Percentiles rank a stretch among this genome's conserved stretches.
Conservation (phyloP, 2,113 vertebrate species). For the Coturnix japonica region DNA sequence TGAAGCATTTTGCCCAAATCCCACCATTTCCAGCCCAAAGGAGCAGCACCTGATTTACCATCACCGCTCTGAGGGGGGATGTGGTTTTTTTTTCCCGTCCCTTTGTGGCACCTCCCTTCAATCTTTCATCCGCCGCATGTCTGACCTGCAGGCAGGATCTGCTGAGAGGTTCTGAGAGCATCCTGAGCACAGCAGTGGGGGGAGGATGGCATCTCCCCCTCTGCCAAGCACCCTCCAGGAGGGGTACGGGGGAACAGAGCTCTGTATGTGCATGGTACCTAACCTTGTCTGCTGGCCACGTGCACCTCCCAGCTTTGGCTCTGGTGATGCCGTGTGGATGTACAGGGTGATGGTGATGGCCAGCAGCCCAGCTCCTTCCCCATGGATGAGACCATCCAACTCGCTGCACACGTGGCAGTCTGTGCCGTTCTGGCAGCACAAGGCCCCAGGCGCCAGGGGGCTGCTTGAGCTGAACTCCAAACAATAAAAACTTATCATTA, state of each 20-base stretch:
- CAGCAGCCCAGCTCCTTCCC: constrained; percentile 28
- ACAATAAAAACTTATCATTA: constrained; percentile 82
- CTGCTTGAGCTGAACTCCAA: constrained; percentile 71
- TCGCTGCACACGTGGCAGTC: not conserved
- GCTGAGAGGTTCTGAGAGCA: constrained; percentile 24
- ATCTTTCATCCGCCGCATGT: constrained; percentile 50
- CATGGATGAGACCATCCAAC: not conserved
- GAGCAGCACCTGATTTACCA: not conserved
- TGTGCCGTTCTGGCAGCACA: not conserved
- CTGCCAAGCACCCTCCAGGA: not conserved
- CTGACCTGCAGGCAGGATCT: constrained; percentile 50
- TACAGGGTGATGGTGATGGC: not conserved
- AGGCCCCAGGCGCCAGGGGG: not conserved
- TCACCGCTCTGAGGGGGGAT: not conserved
- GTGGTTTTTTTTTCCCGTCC: constrained; percentile 36
- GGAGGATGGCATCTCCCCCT: not conserved
- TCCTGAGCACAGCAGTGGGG: not conserved
- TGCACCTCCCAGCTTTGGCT: constrained; percentile 13
- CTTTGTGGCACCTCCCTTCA: constrained; percentile 33
- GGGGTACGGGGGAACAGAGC: not conserved
- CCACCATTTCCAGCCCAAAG: not conserved
- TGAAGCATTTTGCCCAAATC: not conserved
- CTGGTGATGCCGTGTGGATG: not conserved
- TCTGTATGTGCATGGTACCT: not conserved
- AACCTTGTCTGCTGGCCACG: not conserved